A percentile compares a stretch with the other conserved stretches of the same genome.
phyloP scores from a whole-genome alignment of 2,888 invertebrate species.

The Thereva nobilitata region DNA sequence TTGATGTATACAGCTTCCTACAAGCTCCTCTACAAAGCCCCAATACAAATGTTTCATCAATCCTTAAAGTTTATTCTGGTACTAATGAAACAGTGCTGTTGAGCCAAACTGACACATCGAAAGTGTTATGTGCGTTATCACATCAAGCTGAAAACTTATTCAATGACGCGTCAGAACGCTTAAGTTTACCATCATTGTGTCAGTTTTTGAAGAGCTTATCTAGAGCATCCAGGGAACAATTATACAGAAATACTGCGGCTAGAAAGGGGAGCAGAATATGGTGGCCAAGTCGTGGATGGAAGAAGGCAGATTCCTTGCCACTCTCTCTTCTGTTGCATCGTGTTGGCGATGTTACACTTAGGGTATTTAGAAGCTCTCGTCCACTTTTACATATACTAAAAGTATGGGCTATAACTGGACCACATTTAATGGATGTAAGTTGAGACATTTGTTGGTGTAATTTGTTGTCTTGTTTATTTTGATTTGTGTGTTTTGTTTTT shows the following conservation, averaged over 20 bases:
- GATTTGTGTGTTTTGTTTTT: slow-evolving; percentile 43
- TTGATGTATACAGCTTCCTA: slow-evolving; percentile 83
- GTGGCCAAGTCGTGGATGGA: slow-evolving; percentile 59
- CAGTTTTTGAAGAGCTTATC: slow-evolving; percentile 83
- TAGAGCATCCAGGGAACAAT: slow-evolving; percentile 79
- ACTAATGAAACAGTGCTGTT: slow-evolving; percentile 63
- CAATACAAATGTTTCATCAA: slow-evolving; percentile 59
- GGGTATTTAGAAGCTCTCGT: slow-evolving; percentile 82
- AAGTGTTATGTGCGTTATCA: slow-evolving; percentile 86
- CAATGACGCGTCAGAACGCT: slow-evolving; percentile 82
- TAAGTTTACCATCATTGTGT: slow-evolving; percentile 82
- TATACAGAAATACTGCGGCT: slow-evolving; percentile 58
- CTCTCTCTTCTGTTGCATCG: slow-evolving; percentile 73
- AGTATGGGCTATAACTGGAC: slow-evolving; percentile 89
- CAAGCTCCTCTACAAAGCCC: slow-evolving; percentile 72
- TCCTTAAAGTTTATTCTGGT: slow-evolving; percentile 56
- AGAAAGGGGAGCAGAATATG: slow-evolving; percentile 59
- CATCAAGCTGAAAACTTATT: slow-evolving; percentile 90
- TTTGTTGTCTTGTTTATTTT: background rate
- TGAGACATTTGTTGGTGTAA: slow-evolving; percentile 6
- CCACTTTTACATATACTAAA: slow-evolving; percentile 90
- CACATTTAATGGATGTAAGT: slow-evolving; percentile 88
- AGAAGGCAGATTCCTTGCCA: slow-evolving; percentile 59
- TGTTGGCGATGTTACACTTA: slow-evolving; percentile 85
- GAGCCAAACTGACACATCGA: slow-evolving; percentile 79